Evolutionary conservation across 2,113 vertebrate genomes (phyloP).

Genomic region (Oxygymnocypris stewartii): DNA sequence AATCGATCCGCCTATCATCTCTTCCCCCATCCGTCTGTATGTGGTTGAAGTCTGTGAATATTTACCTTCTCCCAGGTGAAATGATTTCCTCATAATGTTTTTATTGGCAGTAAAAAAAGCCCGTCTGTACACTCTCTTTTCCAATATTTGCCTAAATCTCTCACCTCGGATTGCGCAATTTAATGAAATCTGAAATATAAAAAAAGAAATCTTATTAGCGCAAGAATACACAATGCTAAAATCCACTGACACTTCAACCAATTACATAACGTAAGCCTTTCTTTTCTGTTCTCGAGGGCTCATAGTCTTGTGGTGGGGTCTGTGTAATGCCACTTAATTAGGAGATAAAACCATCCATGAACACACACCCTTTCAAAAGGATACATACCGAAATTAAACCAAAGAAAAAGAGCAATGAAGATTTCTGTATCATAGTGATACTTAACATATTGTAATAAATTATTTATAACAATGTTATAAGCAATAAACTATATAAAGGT

Average conservation of each 20-base stretch:
- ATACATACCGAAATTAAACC: neutral
- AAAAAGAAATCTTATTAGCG: slow-evolving; percentile 69
- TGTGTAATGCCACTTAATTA: slow-evolving; percentile 75
- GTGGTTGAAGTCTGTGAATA: slow-evolving; percentile 47
- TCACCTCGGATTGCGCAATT: slow-evolving; percentile 63
- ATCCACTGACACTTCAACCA: slow-evolving; percentile 67
- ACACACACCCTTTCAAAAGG: neutral
- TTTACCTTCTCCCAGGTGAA: slow-evolving; percentile 67
- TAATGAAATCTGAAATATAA: slow-evolving; percentile 73
- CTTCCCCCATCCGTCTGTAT: neutral
- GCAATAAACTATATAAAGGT: neutral
- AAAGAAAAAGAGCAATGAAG: neutral
- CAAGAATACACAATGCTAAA: slow-evolving; percentile 63
- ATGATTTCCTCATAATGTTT: slow-evolving; percentile 69
- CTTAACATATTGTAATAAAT: neutral
- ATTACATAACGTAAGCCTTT: slow-evolving; percentile 66
- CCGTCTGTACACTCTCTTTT: slow-evolving; percentile 42
- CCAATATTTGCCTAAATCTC: slow-evolving; percentile 74
- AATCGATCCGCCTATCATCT: slow-evolving; percentile 36
- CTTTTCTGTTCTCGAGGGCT: slow-evolving; percentile 40
- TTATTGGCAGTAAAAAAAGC: slow-evolving; percentile 66
- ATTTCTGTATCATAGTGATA: neutral
- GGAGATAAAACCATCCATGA: slow-evolving; percentile 60
- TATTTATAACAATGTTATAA: neutral
- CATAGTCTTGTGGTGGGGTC: slow-evolving; percentile 63